phyloP scores from a whole-genome alignment of 35 echinoderm and acorn worm species.

The Hemicentrotus pulcherrimus region DNA sequence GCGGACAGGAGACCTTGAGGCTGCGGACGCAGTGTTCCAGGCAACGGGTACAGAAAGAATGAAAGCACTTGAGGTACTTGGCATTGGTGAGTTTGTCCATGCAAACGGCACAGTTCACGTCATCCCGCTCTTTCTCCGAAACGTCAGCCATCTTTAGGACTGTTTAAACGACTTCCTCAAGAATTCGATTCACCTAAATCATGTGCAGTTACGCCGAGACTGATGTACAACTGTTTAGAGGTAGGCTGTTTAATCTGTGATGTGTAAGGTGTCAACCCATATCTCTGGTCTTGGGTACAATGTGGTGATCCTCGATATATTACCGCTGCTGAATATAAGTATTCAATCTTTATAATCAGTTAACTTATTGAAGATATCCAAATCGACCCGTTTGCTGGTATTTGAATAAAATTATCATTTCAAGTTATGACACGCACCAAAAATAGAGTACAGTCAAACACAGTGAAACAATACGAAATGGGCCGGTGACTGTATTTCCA shows the following conservation, averaged over 20 bases:
- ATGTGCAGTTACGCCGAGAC: too few relatives aligned
- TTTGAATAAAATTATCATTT: neutral
- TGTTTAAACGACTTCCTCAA: neutral
- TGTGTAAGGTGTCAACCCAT: too few relatives aligned
- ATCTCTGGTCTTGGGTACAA: too few relatives aligned
- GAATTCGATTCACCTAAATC: too few relatives aligned
- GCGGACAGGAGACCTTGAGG: constrained; percentile 38
- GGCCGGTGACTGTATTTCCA: neutral
- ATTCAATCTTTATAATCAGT: neutral
- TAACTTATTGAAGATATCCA: neutral
- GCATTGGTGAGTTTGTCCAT: constrained; percentile 44
- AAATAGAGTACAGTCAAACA: neutral
- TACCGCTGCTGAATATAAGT: neutral
- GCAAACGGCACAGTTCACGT: constrained; percentile 15
- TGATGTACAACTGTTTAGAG: too few relatives aligned
- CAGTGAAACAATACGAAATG: neutral
- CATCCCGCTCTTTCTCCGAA: constrained; percentile 10
- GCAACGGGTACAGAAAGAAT: constrained; percentile 40
- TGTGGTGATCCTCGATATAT: neutral
- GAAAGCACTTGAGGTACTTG: constrained; percentile 41
- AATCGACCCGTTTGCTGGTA: too few relatives aligned
- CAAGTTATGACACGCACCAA: neutral
- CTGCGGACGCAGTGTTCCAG: constrained; percentile 29
- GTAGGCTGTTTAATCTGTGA: too few relatives aligned
- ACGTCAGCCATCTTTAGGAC: neutral